phyloP scores from a whole-genome alignment of 2,797 vertebrate species.

The Xenentodon cancila region DNA sequence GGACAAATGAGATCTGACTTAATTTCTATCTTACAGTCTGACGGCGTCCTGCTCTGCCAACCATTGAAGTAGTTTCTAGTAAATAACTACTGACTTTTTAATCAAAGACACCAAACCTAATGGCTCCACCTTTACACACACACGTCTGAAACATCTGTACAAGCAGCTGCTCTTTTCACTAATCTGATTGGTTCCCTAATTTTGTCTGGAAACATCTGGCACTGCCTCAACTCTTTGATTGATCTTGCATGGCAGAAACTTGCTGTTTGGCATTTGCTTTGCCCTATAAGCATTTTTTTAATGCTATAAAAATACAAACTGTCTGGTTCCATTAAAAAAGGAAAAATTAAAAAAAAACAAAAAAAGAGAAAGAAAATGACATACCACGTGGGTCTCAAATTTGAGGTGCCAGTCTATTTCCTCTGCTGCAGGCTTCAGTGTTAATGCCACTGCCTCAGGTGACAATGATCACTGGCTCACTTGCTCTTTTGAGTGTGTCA shows the following conservation, averaged over 20 bases:
- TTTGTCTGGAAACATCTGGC: conserved; percentile 70
- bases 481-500: conserved; percentile 55
- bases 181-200: conserved; percentile 70
- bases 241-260: conserved; percentile 61
- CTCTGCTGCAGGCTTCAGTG: conserved; percentile 32
- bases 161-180: conserved; percentile 66
- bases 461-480: conserved; percentile 52
- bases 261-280: conserved; percentile 60
- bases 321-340: conserved; percentile 16
- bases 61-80: conserved; percentile 63
- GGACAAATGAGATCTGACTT: conserved; percentile 40
- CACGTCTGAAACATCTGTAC: conserved; percentile 67
- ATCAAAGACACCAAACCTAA: conserved; percentile 69
- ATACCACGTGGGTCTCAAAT: conserved; percentile 21
- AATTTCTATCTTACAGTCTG: conserved; percentile 38
- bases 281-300: conserved; percentile 54
- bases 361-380: not conserved
- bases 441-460: conserved; percentile 49
- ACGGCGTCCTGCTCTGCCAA: conserved; percentile 41
- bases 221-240: conserved; percentile 63
- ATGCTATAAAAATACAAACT: conserved; percentile 37
- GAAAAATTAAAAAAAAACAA: too few relatives aligned
- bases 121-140: conserved; percentile 67
- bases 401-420: conserved; percentile 17
- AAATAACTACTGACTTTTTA: conserved; percentile 79